Evolutionary conservation across 2,888 invertebrate genomes (phyloP).

Genomic region (Tetranychus piercei): DNA sequence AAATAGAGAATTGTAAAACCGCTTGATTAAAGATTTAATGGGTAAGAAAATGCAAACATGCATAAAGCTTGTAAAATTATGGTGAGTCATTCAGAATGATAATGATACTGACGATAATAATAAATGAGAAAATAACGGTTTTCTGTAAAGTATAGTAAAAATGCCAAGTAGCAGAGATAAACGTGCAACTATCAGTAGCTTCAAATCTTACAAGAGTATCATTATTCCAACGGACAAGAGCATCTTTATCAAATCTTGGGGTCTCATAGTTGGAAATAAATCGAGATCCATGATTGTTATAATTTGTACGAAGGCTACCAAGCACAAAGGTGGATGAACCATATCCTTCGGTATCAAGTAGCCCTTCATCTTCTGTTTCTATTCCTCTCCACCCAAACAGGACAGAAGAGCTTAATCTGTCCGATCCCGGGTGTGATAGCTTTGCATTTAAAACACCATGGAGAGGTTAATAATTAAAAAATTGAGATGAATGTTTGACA

Average conservation of each 20-base stretch:
- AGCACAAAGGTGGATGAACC: conserved; percentile 1
- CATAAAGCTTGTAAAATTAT: neutral
- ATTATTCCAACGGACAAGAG: conserved; percentile 20
- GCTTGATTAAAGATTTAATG: neutral
- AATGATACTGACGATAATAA: conserved; percentile 15
- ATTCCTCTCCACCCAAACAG: conserved; percentile 20
- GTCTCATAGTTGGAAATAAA: neutral
- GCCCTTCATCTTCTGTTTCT: conserved; percentile 5
- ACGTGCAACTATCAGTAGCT: neutral
- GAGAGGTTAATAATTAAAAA: neutral
- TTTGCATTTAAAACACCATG: conserved; percentile 5
- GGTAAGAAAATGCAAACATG: neutral
- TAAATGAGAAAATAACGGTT: conserved; percentile 8
- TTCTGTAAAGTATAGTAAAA: neutral
- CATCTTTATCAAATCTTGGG: conserved; percentile 12
- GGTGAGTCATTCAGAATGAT: neutral
- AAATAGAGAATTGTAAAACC: neutral
- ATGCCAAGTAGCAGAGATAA: neutral
- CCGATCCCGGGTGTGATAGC: conserved; percentile 17
- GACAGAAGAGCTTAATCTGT: conserved; percentile 18
- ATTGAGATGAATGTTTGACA: neutral
- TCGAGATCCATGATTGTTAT: neutral
- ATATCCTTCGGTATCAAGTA: conserved; percentile 1
- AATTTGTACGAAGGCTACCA: conserved; percentile 11
- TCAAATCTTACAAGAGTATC: conserved; percentile 21